These are phyloP conservation scores for Rhizoglyphus robini DNA, from an alignment of 1,140 invertebrate genomes.

Conservation along the genomic window DNA sequence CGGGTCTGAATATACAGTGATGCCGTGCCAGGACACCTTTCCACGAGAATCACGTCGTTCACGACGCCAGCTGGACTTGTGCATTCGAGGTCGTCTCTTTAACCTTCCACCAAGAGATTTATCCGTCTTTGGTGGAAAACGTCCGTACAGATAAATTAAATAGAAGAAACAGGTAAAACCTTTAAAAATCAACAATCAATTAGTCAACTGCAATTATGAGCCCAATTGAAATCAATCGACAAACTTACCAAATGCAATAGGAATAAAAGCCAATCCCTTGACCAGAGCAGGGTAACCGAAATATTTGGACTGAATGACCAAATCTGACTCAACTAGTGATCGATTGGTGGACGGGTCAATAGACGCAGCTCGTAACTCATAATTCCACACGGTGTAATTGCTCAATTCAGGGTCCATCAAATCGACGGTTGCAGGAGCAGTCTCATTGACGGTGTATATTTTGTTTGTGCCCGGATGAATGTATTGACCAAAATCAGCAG, in stretches of 20 bases:
- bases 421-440: conserved; percentile 25
- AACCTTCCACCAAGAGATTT: conserved; percentile 32
- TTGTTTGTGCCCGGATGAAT: conserved; percentile 32
- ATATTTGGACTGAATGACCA: conserved; percentile 41
- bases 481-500: conserved; percentile 42
- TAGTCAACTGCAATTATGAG: background rate
- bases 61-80: conserved; percentile 27
- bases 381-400: conserved; percentile 31
- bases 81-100: conserved; percentile 27
- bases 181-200: conserved; percentile 20
- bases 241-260: conserved; percentile 30
- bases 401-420: background rate
- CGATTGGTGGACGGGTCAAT: conserved; percentile 34
- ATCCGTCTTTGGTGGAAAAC: conserved; percentile 34
- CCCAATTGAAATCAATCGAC: background rate
- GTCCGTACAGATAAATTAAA: conserved; percentile 38
- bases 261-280: conserved; percentile 40
- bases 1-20: conserved; percentile 5
- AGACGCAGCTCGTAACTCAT: conserved; percentile 32
- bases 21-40: conserved; percentile 11
- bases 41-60: conserved; percentile 22
- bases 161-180: conserved; percentile 37
- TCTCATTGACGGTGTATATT: conserved; percentile 37
- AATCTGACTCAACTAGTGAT: conserved; percentile 35
- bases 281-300: conserved; percentile 35